A percentile compares a stretch with the other conserved stretches of the same genome.
phyloP scores from a whole-genome alignment of 2,113 vertebrate species.

The Chloroceryle aenea region DNA sequence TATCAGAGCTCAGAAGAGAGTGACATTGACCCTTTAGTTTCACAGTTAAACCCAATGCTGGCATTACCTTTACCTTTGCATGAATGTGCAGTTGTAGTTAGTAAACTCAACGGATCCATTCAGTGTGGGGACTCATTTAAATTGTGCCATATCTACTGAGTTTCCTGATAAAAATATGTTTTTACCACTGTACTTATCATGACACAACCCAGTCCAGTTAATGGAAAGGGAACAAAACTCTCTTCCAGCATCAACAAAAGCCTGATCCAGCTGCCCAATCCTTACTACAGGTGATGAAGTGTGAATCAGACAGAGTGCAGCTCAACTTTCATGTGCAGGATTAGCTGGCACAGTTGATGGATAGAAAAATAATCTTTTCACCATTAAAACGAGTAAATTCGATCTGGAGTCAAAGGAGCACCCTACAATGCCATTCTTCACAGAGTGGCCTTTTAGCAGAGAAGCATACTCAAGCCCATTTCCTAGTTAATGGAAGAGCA shows the following conservation, averaged over 20 bases:
- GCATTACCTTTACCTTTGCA: neutral
- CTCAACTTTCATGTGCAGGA: constrained; percentile 29
- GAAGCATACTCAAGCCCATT: neutral
- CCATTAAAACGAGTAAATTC: constrained; percentile 2
- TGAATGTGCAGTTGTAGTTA: neutral
- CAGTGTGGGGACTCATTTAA: neutral
- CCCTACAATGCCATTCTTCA: neutral
- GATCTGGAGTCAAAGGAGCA: neutral
- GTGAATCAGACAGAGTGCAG: constrained; percentile 11
- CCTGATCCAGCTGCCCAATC: neutral
- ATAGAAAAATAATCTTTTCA: constrained; percentile 27
- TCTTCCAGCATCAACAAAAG: neutral
- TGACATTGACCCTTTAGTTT: neutral
- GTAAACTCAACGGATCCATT: neutral
- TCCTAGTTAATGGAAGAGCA: neutral
- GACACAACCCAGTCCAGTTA: neutral
- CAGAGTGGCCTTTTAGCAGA: neutral
- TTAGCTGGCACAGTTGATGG: constrained; percentile 1
- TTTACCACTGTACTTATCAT: constrained; percentile 5
- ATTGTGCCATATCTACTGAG: neutral
- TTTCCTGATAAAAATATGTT: neutral
- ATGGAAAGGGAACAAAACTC: neutral
- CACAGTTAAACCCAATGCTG: neutral
- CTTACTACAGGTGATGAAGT: constrained; percentile 46
- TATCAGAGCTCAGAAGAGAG: neutral